Conservation (phyloP, 35 echinoderm and acorn worm species). For the Anneissia japonica region DNA sequence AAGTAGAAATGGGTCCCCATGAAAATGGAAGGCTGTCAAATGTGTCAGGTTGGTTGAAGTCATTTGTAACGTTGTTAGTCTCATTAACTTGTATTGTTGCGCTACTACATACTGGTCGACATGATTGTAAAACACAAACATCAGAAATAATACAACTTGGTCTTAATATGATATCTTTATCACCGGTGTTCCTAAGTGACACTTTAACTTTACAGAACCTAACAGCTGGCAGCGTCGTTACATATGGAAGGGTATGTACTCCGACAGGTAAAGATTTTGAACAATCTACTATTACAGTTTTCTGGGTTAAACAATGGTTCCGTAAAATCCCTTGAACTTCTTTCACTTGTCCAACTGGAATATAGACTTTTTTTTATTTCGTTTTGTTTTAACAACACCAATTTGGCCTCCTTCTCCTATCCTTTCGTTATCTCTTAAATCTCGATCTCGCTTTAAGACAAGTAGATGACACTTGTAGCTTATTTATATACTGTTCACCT, state of each 20-base stretch:
- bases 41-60: neutral
- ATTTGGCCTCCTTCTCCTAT: slow-evolving; percentile 18
- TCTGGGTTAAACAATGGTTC: neutral
- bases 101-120: neutral
- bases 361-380: neutral
- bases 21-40: slow-evolving; percentile 25
- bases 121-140: slow-evolving; percentile 12
- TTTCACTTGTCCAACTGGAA: neutral
- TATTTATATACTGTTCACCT: slow-evolving; percentile 11
- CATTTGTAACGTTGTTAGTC: neutral
- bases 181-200: no score
- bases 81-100: neutral
- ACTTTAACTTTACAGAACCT: no score
- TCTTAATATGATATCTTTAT: neutral
- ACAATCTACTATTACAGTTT: slow-evolving; percentile 26
- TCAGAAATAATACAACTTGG: neutral
- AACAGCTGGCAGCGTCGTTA: no score
- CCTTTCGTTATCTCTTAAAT: neutral
- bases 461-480: slow-evolving; percentile 15
- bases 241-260: no score
- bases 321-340: neutral
- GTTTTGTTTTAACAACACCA: slow-evolving; percentile 20
- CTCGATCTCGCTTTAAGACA: slow-evolving; percentile 13
- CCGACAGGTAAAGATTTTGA: no score
- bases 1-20: slow-evolving; percentile 31